These are phyloP conservation scores for Clarias macrocephalus DNA, from an alignment of 2,113 vertebrate genomes.

Conservation along the genomic window DNA sequence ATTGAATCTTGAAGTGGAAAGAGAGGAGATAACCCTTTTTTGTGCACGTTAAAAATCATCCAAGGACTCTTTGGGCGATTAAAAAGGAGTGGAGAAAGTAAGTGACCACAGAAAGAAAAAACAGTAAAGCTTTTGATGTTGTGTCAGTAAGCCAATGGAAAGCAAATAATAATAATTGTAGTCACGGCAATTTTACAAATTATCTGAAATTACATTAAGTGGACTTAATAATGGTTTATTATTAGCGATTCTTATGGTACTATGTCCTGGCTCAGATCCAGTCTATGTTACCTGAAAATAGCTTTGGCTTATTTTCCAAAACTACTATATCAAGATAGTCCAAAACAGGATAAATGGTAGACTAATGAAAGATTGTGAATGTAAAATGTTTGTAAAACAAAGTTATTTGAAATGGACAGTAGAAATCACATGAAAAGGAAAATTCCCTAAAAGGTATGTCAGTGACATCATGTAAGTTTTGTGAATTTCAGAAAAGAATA, in stretches of 20 bases:
- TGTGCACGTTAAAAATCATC: slow-evolving; percentile 40
- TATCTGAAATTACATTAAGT: slow-evolving; percentile 27
- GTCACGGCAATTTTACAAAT: slow-evolving; percentile 28
- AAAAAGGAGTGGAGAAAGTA: slow-evolving; percentile 24
- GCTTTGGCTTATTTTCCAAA: slow-evolving; percentile 32
- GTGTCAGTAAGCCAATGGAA: slow-evolving; percentile 17
- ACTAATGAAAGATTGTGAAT: slow-evolving; percentile 7
- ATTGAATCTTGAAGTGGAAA: slow-evolving; percentile 42
- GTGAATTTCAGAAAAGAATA: not conserved
- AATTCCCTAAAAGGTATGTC: not conserved
- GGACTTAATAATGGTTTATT: slow-evolving; percentile 38
- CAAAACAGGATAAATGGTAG: slow-evolving; percentile 22
- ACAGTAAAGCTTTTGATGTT: slow-evolving; percentile 26
- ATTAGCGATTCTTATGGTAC: slow-evolving; percentile 16
- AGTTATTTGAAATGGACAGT: not conserved
- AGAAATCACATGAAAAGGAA: not conserved
- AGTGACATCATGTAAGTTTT: slow-evolving; percentile 1
- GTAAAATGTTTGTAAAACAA: not conserved
- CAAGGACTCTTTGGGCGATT: slow-evolving; percentile 32
- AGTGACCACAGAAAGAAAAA: slow-evolving; percentile 39
- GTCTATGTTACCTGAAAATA: slow-evolving; percentile 40
- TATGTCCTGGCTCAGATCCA: not conserved
- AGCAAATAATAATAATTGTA: slow-evolving; percentile 28
- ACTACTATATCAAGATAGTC: slow-evolving; percentile 19
- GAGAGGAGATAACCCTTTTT: slow-evolving; percentile 16